Evolutionary conservation across 2,888 invertebrate genomes (phyloP), one percentile per base, ranked within the genome.

Genomic region (Crioceris asparagi): DNA sequence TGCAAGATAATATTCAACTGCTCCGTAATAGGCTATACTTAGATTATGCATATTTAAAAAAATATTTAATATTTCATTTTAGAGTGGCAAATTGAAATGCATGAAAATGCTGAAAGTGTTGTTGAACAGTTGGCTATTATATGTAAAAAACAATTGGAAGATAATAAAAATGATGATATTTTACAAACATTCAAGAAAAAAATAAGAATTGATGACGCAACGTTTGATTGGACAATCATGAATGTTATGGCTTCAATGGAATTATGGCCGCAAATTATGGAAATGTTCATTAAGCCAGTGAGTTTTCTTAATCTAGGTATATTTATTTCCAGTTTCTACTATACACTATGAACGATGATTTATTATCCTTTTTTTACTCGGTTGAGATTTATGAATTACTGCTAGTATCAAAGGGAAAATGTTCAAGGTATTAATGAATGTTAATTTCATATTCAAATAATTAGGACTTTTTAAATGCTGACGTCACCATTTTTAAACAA

Each of bases 171-270:
- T 10, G 46, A 48, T 33, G 55, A 56, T 29, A 39, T 44, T 29
- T 40, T 58, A 6, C 41, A 40, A 12, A 52, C 53, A 10, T 62
- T 59, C 44, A 57, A 57, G 35, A 55, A 57, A 35, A 30, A 44
- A 17, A 53, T 60, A 32, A 61, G 56, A 49, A 52, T 63, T 33
- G 55, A 55, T 29, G 57, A 57, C 41, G 55, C 57, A 36, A 56
- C 59, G 29, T 57, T 51, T 46, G 62, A 64, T 35, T 64, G 64
- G 64, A 52, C 56, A 23, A 18, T 53, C 18, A 38, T 63, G 44
- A 62, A 62, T 47, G 50, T 52, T 10, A 47, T 61, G 35, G 54
- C 56, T 36, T 47, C 50, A 11, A 44, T 55, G 44, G 42, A 56
- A 36, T 39, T 51, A 38, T 63, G 62, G 62, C 48, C 53, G 16